Percentiles rank a stretch among this genome's conserved stretches.
These are phyloP conservation scores for Leucoptera coffeella DNA, from an alignment of 2,888 invertebrate species.

Conservation along the genomic window DNA sequence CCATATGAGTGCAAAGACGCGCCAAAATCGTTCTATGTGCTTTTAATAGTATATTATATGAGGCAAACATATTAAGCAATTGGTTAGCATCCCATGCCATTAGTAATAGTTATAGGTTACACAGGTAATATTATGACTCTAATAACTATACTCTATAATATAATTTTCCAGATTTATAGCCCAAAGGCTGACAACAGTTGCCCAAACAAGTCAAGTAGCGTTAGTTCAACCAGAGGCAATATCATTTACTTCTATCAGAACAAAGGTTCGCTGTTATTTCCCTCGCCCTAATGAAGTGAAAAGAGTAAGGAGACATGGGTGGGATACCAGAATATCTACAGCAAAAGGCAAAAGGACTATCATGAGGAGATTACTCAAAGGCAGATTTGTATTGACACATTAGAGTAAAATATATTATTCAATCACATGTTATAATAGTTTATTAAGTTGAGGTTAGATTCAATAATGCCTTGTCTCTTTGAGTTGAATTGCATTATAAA, in stretches of 20 bases:
- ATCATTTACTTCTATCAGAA: conserved; percentile 24
- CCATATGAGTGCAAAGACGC: too few relatives aligned
- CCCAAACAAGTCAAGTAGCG: conserved; percentile 11
- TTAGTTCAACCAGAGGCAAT: conserved; percentile 23
- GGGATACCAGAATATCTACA: conserved; percentile 63
- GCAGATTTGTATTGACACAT: conserved; percentile 63
- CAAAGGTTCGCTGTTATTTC: conserved; percentile 61
- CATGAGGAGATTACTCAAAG: conserved; percentile 73
- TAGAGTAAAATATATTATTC: conserved; percentile 27
- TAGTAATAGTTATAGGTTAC: too few relatives aligned
- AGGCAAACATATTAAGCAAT: too few relatives aligned
- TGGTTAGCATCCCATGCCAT: too few relatives aligned
- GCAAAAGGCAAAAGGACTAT: conserved; percentile 60
- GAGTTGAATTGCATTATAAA: not conserved
- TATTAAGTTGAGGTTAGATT: too few relatives aligned
- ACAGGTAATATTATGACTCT: too few relatives aligned
- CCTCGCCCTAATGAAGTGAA: conserved; percentile 68
- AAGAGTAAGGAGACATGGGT: conserved; percentile 66
- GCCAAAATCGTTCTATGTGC: too few relatives aligned
- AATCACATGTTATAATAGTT: too few relatives aligned
- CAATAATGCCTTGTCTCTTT: too few relatives aligned
- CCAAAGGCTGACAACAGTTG: conserved; percentile 16
- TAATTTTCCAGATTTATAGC: conserved; percentile 18
- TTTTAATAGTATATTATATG: too few relatives aligned
- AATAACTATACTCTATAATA: conserved; percentile 1